These are phyloP conservation scores for Lutjanus erythropterus DNA, from an alignment of 2,113 vertebrate species.

Conservation along the genomic window DNA sequence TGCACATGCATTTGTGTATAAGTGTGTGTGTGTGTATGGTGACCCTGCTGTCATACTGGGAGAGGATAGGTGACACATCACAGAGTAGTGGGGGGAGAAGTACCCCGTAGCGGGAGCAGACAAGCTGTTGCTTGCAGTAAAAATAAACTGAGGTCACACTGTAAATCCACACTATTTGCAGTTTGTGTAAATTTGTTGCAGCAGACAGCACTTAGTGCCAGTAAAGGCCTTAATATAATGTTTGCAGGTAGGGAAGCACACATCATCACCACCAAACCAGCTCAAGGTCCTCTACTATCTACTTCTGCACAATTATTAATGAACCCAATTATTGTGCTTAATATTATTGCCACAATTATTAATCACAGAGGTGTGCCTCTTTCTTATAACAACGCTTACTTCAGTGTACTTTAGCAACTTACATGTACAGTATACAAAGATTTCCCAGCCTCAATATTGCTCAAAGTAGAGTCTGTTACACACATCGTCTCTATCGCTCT, in stretches of 20 bases:
- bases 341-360: not conserved
- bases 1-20: conserved; percentile 46
- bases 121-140: conserved; percentile 80
- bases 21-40: conserved; percentile 55
- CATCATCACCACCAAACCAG: not conserved
- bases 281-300: too few species aligned
- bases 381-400: not conserved
- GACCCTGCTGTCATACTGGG: conserved; percentile 75
- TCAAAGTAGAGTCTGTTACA: not conserved
- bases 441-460: not conserved
- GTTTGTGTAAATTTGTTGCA: conserved; percentile 54
- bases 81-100: conserved; percentile 48
- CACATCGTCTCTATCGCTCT: not conserved
- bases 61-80: conserved; percentile 76
- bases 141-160: conserved; percentile 79
- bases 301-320: too few species aligned
- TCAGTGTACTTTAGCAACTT: not conserved
- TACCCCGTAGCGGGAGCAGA: conserved; percentile 73
- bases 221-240: not conserved
- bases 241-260: not conserved
- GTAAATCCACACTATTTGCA: conserved; percentile 25
- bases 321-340: too few species aligned
- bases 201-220: conserved; percentile 24
- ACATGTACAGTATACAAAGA: not conserved
- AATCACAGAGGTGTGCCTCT: not conserved